Percentiles rank a stretch among this genome's conserved stretches.
phyloP scores from a whole-genome alignment of 1,140 invertebrate genomes.

The Leguminivora glycinivorella region DNA sequence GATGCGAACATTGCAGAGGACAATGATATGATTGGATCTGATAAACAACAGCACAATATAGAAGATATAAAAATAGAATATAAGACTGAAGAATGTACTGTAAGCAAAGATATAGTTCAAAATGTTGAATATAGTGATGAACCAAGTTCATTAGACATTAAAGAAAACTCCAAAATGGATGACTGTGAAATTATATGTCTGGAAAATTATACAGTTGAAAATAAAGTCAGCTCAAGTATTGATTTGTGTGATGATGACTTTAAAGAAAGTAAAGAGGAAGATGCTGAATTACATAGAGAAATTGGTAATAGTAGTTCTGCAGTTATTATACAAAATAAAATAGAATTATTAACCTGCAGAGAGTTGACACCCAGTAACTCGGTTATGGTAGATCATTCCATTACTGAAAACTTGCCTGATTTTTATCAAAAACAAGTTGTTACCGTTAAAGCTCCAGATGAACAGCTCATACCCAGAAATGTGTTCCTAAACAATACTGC shows the following conservation, averaged over 20 bases:
- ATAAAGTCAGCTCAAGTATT: constrained; percentile 7
- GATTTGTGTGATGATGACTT: not conserved
- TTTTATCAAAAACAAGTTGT: constrained; percentile 48
- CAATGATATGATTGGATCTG: not conserved
- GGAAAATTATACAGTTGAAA: constrained; percentile 10
- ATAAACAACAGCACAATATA: not conserved
- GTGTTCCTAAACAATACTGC: constrained; percentile 51
- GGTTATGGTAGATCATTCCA: constrained; percentile 40
- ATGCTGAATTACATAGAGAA: constrained; percentile 25
- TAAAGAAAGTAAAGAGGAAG: constrained; percentile 27
- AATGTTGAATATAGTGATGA: not conserved
- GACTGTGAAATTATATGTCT: constrained; percentile 8
- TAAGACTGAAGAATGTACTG: not conserved
- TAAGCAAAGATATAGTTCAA: not conserved
- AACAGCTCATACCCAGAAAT: constrained; percentile 53
- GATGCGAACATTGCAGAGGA: not conserved
- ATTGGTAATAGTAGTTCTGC: not conserved
- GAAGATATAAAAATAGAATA: not conserved
- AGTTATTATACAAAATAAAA: constrained; percentile 33
- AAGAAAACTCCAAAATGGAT: not conserved
- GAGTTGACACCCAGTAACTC: constrained; percentile 39
- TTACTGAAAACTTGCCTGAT: constrained; percentile 51
- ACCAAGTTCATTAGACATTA: not conserved
- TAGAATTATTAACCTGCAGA: constrained; percentile 47
- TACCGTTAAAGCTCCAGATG: constrained; percentile 53